These are phyloP conservation scores for Bombus pascuorum DNA, from an alignment of 1,140 invertebrate species.

Conservation along the genomic window DNA sequence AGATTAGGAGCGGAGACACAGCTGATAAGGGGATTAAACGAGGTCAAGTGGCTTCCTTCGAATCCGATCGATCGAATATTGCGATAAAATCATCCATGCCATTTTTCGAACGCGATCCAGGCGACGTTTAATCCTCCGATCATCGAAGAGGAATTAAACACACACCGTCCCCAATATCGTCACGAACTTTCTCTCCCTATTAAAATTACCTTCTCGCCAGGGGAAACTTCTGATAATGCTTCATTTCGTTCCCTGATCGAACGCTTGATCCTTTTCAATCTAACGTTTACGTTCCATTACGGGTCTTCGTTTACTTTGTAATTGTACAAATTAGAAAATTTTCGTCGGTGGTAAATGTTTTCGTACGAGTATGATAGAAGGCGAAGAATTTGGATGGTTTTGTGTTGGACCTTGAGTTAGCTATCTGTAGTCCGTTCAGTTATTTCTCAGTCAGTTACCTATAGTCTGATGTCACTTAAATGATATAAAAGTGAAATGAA, in stretches of 20 bases:
- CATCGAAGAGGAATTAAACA: not conserved
- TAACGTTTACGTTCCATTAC: conserved; percentile 28
- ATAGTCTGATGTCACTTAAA: too few relatives aligned
- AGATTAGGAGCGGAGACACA: conserved; percentile 41
- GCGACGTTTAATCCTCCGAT: conserved; percentile 9
- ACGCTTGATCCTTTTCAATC: not conserved
- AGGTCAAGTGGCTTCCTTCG: conserved; percentile 43
- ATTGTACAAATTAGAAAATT: conserved; percentile 1
- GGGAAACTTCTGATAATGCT: not conserved
- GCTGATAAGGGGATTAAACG: conserved; percentile 52
- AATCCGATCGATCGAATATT: conserved; percentile 43
- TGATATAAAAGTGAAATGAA: too few relatives aligned
- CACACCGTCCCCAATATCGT: not conserved
- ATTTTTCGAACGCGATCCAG: conserved; percentile 11
- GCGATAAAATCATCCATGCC: conserved; percentile 15
- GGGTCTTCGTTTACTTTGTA: not conserved
- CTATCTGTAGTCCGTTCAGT: too few relatives aligned
- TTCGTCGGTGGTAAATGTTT: too few relatives aligned
- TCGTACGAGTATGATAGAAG: too few relatives aligned
- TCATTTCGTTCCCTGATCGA: not conserved
- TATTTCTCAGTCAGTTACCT: too few relatives aligned
- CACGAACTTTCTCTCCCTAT: not conserved
- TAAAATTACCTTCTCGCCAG: not conserved
- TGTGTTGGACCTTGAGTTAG: too few relatives aligned
- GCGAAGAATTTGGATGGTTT: too few relatives aligned